These are phyloP conservation scores for Brachionus manjavacas DNA, from an alignment of 1,140 invertebrate genomes.

Conservation along the genomic window DNA sequence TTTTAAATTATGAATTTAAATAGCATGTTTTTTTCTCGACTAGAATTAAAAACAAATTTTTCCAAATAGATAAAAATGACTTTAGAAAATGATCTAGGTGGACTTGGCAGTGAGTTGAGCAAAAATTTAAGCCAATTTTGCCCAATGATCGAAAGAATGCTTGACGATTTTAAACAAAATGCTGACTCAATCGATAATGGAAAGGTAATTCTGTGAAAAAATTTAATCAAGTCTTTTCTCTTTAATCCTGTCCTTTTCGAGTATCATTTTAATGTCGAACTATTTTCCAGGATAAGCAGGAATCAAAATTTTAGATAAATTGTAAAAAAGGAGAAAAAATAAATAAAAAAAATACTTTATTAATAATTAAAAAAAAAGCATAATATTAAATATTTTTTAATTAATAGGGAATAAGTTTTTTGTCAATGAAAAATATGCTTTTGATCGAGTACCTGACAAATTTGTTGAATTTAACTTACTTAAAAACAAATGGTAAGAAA, in stretches of 20 bases:
- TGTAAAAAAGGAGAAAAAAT: background rate
- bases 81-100: conserved; percentile 24
- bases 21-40: background rate
- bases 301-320: too few relatives aligned
- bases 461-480: background rate
- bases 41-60: background rate
- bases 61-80: background rate
- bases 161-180: background rate
- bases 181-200: background rate
- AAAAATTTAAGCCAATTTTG: background rate
- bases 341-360: too few relatives aligned
- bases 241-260: too few relatives aligned
- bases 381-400: too few relatives aligned
- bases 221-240: too few relatives aligned
- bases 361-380: too few relatives aligned
- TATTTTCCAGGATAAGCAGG: too few relatives aligned
- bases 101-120: background rate
- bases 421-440: conserved; percentile 31
- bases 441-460: conserved; percentile 12
- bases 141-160: background rate
- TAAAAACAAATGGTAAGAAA: background rate
- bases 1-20: background rate
- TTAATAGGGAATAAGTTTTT: conserved; percentile 41
- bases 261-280: too few relatives aligned
- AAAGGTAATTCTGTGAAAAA: background rate